Percentiles rank a stretch among this genome's conserved stretches.
These are phyloP conservation scores for Luscinia luscinia DNA, from an alignment of 2,797 vertebrate genomes.

Conservation along the genomic window DNA sequence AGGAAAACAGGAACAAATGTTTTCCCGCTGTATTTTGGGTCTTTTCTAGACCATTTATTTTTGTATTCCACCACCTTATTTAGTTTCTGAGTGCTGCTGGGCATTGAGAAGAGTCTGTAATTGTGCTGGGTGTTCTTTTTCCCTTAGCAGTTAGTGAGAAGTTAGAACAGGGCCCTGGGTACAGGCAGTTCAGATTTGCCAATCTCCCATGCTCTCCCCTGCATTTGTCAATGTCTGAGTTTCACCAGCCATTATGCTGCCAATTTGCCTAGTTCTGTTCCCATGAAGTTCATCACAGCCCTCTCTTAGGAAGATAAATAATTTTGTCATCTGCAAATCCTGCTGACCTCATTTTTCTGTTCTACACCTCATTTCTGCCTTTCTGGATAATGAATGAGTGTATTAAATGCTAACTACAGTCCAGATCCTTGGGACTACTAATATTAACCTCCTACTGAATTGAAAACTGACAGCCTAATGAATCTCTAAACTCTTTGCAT, in stretches of 20 bases:
- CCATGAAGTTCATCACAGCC: conserved; percentile 17
- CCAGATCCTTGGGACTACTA: conserved; percentile 23
- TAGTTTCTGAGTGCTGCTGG: background rate
- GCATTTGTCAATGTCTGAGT: conserved; percentile 35
- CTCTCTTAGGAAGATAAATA: conserved; percentile 18
- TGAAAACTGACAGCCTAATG: conserved; percentile 31
- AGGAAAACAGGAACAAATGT: background rate
- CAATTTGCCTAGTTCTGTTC: conserved; percentile 39
- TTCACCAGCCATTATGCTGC: background rate
- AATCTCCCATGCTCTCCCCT: background rate
- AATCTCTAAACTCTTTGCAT: background rate
- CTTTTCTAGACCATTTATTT: background rate
- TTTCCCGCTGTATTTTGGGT: background rate
- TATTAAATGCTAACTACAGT: conserved; percentile 25
- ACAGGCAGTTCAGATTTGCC: background rate
- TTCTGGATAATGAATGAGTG: conserved; percentile 41
- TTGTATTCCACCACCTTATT: background rate
- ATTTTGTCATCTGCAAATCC: conserved; percentile 44
- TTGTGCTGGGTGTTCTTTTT: background rate
- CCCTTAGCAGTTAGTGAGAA: background rate
- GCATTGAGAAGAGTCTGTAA: background rate
- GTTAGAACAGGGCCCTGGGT: background rate
- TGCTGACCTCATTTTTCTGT: conserved; percentile 28
- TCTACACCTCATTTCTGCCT: conserved; percentile 17
- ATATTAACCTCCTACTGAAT: background rate